Percentiles rank a stretch among this genome's conserved stretches.
Conservation (phyloP, 2,797 vertebrate species). For the Syndactyla subalaris region DNA sequence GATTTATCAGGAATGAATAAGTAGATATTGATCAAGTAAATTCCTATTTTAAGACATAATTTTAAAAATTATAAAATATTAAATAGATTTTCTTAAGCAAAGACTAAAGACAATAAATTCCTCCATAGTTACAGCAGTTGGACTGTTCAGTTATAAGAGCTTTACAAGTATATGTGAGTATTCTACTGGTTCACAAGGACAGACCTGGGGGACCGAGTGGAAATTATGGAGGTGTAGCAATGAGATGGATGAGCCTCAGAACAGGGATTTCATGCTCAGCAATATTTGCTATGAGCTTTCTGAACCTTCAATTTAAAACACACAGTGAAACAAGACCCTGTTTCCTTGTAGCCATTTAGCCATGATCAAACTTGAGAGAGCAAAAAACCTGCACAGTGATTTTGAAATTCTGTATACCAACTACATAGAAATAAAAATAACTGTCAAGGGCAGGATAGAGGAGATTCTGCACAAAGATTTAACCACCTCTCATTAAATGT, state of each 20-base stretch:
- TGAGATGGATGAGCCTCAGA: neutral
- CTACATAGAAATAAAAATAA: neutral
- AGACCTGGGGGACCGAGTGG: neutral
- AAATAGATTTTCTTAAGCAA: neutral
- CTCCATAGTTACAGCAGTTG: neutral
- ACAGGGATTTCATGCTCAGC: neutral
- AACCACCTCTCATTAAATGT: neutral
- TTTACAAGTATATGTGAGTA: neutral
- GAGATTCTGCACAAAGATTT: neutral
- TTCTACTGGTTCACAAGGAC: neutral
- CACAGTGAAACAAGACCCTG: neutral
- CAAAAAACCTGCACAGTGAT: neutral
- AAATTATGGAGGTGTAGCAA: neutral
- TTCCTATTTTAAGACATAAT: neutral
- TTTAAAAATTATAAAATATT: neutral
- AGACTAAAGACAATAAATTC: neutral
- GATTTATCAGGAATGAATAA: neutral
- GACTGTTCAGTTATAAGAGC: neutral
- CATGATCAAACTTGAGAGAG: neutral
- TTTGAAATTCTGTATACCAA: neutral
- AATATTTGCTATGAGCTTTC: neutral
- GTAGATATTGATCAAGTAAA: neutral
- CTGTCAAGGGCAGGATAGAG: neutral
- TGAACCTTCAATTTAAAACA: neutral
- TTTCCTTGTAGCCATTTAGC: neutral